Percentiles rank a stretch among this genome's conserved stretches.
These are phyloP conservation scores for Chaitophorus viminalis DNA, from an alignment of 2,888 invertebrate genomes.

Conservation along the genomic window DNA sequence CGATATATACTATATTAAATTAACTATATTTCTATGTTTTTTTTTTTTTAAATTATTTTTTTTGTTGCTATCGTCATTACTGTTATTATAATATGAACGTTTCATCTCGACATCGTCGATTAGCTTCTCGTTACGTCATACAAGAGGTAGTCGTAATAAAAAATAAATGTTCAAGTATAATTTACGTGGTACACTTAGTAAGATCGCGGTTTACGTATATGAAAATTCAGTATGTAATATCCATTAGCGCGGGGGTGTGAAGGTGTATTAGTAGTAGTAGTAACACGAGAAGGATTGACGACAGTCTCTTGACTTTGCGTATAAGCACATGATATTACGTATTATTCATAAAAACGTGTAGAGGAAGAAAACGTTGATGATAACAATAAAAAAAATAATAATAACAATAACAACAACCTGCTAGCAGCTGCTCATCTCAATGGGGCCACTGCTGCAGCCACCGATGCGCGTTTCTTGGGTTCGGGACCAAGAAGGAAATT, in stretches of 20 bases:
- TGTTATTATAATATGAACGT: conserved; percentile 2
- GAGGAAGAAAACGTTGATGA: neutral
- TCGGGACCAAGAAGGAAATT: conserved; percentile 49
- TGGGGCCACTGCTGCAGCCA: too few relatives aligned
- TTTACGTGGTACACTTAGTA: neutral
- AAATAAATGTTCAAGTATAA: neutral
- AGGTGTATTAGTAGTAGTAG: neutral
- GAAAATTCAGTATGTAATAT: neutral
- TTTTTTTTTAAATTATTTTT: conserved; percentile 12
- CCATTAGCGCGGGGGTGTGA: neutral
- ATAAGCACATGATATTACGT: neutral
- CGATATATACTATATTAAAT: too few relatives aligned
- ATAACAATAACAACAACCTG: neutral
- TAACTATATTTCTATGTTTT: neutral
- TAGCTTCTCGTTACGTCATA: conserved; percentile 10
- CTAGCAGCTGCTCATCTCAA: neutral
- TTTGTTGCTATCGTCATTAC: neutral
- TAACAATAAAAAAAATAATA: conserved; percentile 4
- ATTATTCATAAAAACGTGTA: neutral
- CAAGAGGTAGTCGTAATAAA: neutral
- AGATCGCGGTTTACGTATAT: neutral
- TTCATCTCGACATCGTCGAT: neutral
- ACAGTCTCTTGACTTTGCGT: neutral
- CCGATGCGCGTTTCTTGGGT: neutral
- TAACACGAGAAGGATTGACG: neutral